phyloP scores from a whole-genome alignment of 1,140 invertebrate genomes.

The Drosophila seguyi region DNA sequence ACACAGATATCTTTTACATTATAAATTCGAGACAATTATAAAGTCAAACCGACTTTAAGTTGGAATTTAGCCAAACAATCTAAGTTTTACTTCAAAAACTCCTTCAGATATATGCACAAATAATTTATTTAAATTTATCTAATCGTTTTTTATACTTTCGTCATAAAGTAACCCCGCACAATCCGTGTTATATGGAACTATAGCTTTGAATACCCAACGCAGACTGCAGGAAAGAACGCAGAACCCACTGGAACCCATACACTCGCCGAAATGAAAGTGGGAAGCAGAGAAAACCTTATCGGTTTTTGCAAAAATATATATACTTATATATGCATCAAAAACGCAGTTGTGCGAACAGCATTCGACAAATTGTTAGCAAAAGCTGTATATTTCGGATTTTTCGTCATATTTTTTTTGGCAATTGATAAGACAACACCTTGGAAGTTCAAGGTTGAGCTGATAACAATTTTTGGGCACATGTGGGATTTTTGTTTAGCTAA shows the following conservation, averaged over 20 bases:
- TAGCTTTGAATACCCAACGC: constrained; percentile 13
- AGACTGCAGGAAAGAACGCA: constrained; percentile 37
- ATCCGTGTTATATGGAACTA: constrained; percentile 16
- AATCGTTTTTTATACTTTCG: not conserved
- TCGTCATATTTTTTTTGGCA: constrained; percentile 12
- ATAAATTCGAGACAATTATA: not conserved
- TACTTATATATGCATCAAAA: constrained; percentile 19
- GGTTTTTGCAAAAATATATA: constrained; percentile 10
- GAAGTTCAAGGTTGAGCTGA: constrained; percentile 42
- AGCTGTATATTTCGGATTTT: constrained; percentile 7
- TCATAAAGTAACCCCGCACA: not conserved
- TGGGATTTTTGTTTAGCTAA: not conserved
- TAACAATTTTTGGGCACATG: constrained; percentile 1
- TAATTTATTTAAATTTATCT: not conserved
- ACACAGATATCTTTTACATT: not conserved
- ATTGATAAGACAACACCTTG: constrained; percentile 24
- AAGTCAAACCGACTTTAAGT: too few species aligned
- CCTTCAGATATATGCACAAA: not conserved
- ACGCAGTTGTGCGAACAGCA: constrained; percentile 41
- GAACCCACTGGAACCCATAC: constrained; percentile 18
- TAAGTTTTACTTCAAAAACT: not conserved
- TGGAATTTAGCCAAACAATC: not conserved
- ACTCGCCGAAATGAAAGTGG: constrained; percentile 21
- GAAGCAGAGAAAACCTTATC: constrained; percentile 40
- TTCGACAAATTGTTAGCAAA: constrained; percentile 31